phyloP scores from a whole-genome alignment of 1,140 invertebrate species.

The Archivesica marissinica region DNA sequence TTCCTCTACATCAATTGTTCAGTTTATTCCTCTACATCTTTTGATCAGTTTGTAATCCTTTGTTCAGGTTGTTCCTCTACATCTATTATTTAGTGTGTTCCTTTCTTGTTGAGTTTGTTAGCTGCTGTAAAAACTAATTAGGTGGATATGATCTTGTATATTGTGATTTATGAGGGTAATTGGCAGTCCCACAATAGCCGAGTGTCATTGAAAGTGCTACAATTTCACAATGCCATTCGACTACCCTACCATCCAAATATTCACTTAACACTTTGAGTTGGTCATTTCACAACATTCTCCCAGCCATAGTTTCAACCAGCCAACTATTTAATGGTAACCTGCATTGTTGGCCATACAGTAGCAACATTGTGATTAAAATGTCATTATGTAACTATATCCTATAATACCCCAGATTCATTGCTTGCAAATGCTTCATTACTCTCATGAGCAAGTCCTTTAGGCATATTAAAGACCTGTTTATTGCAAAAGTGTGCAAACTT shows the following conservation, averaged over 20 bases:
- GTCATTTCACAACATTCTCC: constrained; percentile 5
- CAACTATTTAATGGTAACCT: constrained; percentile 20
- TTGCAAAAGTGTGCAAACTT: constrained; percentile 2
- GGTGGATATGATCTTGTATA: not conserved
- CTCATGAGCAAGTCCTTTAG: constrained; percentile 2
- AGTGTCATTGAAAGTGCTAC: not conserved
- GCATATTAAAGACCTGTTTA: constrained; percentile 48
- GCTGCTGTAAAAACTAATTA: not conserved
- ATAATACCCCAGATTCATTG: not conserved
- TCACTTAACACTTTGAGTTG: not conserved
- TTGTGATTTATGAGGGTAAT: not conserved
- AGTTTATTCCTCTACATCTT: too few species aligned
- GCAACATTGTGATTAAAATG: constrained; percentile 40
- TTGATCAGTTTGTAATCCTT: too few species aligned
- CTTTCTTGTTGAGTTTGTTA: too few species aligned
- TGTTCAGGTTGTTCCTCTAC: too few species aligned
- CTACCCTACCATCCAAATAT: not conserved
- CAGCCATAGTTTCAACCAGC: not conserved
- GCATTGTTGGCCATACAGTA: constrained; percentile 6
- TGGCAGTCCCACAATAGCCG: not conserved
- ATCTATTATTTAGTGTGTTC: too few species aligned
- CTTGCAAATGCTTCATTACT: constrained; percentile 49
- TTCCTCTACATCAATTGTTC: too few species aligned
- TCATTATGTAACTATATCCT: constrained; percentile 42
- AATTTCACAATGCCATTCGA: not conserved